Percentiles rank a stretch among this genome's conserved stretches.
Evolutionary conservation across 2,888 invertebrate species (phyloP).

Genomic region (Tachystola acroxantha): DNA sequence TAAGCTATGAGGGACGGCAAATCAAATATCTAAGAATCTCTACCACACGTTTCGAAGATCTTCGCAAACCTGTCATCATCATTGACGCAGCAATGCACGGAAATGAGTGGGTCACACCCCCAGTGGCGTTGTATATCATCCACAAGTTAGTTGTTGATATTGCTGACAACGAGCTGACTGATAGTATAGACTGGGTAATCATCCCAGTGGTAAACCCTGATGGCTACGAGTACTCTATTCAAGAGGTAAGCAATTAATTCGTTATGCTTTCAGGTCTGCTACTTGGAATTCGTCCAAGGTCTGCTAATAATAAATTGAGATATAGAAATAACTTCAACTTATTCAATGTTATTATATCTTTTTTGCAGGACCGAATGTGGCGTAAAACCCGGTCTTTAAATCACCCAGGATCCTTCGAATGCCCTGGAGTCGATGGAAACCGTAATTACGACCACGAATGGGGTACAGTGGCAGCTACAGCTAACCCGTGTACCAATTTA

Average conservation of each 20-base stretch:
- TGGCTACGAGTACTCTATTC: constrained; percentile 82
- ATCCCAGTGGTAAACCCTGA: constrained; percentile 85
- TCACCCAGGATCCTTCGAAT: constrained; percentile 53
- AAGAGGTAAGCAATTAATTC: constrained; percentile 46
- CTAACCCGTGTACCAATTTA: constrained; percentile 78
- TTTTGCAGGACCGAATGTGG: constrained; percentile 80
- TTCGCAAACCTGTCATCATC: constrained; percentile 75
- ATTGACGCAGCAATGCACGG: constrained; percentile 82
- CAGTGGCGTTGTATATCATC: constrained; percentile 82
- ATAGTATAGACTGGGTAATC: constrained; percentile 81
- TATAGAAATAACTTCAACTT: no score
- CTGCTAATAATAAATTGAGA: no score
- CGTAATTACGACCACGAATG: constrained; percentile 87
- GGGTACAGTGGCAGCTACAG: constrained; percentile 73
- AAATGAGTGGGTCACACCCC: constrained; percentile 86
- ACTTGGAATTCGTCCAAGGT: no score
- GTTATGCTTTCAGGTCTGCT: no score
- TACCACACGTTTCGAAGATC: constrained; percentile 55
- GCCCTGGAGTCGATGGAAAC: constrained; percentile 86
- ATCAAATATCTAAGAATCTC: constrained; percentile 80
- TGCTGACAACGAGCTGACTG: constrained; percentile 63
- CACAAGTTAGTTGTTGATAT: constrained; percentile 80
- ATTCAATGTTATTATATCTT: no score
- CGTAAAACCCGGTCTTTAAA: constrained; percentile 81
- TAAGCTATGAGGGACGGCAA: constrained; percentile 78